Percentiles rank a stretch among this genome's conserved stretches.
Conservation (phyloP, 2,113 vertebrate species). For the Phasianus colchicus region DNA sequence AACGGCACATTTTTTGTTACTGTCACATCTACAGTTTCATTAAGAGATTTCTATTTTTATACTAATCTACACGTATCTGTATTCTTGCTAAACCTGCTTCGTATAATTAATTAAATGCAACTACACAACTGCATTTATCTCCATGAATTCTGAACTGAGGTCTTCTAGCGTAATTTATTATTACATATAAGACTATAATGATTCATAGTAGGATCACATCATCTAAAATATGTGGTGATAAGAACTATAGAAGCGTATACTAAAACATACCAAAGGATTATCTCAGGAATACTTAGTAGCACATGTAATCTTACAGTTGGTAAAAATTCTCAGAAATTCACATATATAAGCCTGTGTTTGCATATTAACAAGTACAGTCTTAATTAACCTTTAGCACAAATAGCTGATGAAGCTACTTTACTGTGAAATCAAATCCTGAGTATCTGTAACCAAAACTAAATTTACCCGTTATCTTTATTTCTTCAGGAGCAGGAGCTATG, state of each 20-base stretch:
- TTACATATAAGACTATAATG: background rate
- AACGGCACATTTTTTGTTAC: background rate
- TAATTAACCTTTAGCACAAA: conserved; percentile 48
- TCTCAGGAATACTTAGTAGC: background rate
- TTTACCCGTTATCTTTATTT: background rate
- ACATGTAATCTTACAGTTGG: background rate
- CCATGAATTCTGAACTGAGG: background rate
- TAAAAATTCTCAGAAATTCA: background rate
- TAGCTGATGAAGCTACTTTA: conserved; percentile 22
- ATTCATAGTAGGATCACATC: background rate
- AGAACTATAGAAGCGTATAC: background rate
- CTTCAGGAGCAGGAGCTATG: background rate
- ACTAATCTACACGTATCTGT: background rate
- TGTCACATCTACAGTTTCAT: background rate
- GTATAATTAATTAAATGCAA: background rate
- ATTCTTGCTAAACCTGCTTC: background rate
- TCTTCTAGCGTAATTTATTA: background rate
- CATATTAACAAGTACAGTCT: conserved; percentile 19
- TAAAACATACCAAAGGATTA: background rate
- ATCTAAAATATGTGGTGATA: background rate
- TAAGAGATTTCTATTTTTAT: background rate
- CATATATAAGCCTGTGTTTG: background rate
- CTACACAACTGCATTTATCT: background rate
- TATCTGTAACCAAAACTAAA: background rate
- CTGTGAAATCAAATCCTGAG: background rate